Base-by-base conservation (phyloP, 2,797 vertebrate genomes). In the Calcarius lapponicus region DNA sequence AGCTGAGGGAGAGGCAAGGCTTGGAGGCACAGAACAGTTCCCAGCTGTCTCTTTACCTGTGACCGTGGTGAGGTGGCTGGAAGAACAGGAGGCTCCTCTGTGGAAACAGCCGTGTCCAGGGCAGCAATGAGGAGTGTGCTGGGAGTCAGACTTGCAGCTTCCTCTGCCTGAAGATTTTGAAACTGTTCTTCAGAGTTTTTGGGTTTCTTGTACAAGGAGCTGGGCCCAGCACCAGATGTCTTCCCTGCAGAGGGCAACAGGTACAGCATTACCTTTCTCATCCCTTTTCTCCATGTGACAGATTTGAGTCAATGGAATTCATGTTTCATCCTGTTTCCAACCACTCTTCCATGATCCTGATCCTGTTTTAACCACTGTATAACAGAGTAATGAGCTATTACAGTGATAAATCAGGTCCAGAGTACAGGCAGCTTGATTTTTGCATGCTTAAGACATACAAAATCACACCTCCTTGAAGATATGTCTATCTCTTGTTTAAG, bases 71-170 rank as follows among this genome's bases (percentile, higher is more conserved):
- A 98, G 34, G 98, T 98, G 58, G 98, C 98, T 45, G 98, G 97
- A 91, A 98, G 96, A 60, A 98, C 98, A 86, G 98, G 98, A 94
- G 98, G 98, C 95, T 98, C 98, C 95, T 99, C 98, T 2, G 98
- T 98, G 92, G 97, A 98, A 95, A 96, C 98, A 40, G 97, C 98
- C 80, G 98, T 97, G 96, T 99, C 98, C 78, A 97, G 91, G 12
- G 97, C 97, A 81, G 97, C 98, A 83, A 96, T 95, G 21, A 97
- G 96, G n/a, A 97, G 38, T 17, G 65, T 38, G 25, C 96, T 94
- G 40, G 98, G 97, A 43, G 93, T 86, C 73, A 97, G 87, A 67
- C 92, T 97, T 14, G 95, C 96, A n/a, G 97, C 96, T 20, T 97
- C 97, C 86, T 98, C 98, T 67, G 78, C 45, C 5, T 70, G 78